Evolutionary conservation across 1,140 invertebrate genomes (phyloP), one percentile per base, ranked within the genome.

Genomic region (Melipona quadrifasciata): DNA sequence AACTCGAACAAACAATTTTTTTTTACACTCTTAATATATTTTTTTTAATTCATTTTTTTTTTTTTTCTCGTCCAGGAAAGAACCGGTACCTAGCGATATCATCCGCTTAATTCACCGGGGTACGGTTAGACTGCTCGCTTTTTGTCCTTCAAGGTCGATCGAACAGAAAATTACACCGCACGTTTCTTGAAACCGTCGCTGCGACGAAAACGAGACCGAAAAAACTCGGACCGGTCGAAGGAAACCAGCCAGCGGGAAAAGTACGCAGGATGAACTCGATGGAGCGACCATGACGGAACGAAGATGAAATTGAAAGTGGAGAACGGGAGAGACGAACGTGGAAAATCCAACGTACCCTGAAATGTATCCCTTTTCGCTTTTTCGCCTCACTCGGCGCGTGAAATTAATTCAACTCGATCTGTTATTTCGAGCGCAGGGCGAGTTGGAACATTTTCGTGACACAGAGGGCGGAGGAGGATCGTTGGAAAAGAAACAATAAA

Each of bases 161-260:
- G 88, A 89, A 89, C 85, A 72, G 85, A 88, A 89, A 89, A 89
- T 89, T 88, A 84, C 88, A 39, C 39, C 8, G 61, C 77, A 64
- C 71, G 75, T 68, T n/a, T 84, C 86, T 65, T n/a, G 81, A 76
- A 82, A 77, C 61, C 53, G 47, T n/a, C 53, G 64, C 57, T 31
- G 53, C 73, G 58, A 34, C 39, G 39, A 47, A 47, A 47, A 67
- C 64, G 55, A 34, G n/a, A 21, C 19, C 19, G 74, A 58, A 39
- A 34, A 47, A 58, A 58, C 31, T 24, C 19, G 21, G 0, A 47
- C 17, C 6, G 16, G 8, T 17, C n/a, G 81, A 51, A 39, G 51
- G n/a, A 77, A 78, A 71, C 19, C 21, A 53, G 53, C 39, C 61
- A n/a, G 39, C n/a, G 21, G 21, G 19, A 11, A 65, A 27, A 65